Percentiles rank a stretch among this genome's conserved stretches.
phyloP scores from a whole-genome alignment of 2,797 vertebrate genomes.

The Clarias pachynema region DNA sequence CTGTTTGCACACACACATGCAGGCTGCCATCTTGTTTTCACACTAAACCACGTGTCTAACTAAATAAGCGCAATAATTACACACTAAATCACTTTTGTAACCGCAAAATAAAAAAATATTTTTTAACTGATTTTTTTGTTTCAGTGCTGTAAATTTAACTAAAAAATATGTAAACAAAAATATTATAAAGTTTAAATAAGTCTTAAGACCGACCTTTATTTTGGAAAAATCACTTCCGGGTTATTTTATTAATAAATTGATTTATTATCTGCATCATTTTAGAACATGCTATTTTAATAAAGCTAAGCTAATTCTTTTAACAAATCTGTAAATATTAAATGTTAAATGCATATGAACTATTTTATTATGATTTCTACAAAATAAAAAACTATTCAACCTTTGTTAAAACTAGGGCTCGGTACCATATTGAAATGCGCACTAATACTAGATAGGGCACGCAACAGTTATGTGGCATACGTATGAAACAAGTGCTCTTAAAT shows the following conservation, averaged over 20 bases:
- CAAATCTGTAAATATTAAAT: not conserved
- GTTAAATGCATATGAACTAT: not conserved
- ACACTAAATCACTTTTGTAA: not conserved
- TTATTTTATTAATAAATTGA: not conserved
- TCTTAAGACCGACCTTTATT: not conserved
- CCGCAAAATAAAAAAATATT: not conserved
- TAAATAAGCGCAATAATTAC: constrained; percentile 8
- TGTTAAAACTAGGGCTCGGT: not conserved
- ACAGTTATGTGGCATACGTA: too few species aligned
- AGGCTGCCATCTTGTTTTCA: constrained; percentile 47
- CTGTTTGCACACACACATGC: constrained; percentile 11
- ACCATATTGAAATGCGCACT: not conserved
- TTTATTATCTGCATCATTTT: not conserved
- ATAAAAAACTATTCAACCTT: too few species aligned
- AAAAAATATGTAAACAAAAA: not conserved
- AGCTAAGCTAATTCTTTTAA: not conserved
- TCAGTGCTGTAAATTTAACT: too few species aligned
- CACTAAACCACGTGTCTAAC: constrained; percentile 38
- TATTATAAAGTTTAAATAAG: not conserved
- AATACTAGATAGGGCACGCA: not conserved
- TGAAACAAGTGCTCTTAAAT: not conserved
- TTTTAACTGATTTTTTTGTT: not conserved
- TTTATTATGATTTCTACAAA: too few species aligned
- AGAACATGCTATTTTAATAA: not conserved
- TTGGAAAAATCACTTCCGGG: not conserved